Base-by-base conservation (phyloP, 64 coral and sea anemone genomes). In the Actinia equina region DNA sequence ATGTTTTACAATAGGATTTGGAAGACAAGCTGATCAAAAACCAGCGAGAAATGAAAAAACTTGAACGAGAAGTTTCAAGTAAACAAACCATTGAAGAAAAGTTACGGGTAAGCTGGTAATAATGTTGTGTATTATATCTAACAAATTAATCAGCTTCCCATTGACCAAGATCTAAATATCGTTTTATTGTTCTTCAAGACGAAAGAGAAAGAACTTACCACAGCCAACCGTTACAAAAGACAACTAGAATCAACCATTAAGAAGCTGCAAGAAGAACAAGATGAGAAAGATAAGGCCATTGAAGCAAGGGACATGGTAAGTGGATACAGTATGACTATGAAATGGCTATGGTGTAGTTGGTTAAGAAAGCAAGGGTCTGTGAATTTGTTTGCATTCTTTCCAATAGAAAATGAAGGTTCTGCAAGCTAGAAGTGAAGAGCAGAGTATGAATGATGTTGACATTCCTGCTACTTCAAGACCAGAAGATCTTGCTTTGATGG, bases 11-110 rank as follows among this genome's bases (percentile, higher is more conserved):
- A 16, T 93, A 96, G 94, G 94, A 96, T 53, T 82, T 96, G 18
- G 94, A 96, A 84, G 94, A 96, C 20, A 89, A 96, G 59, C 44
- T 96, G 7, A 71, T 96, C 54, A 87, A 96, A 22, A n/a, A 56
- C 55, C 94, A 96, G 52, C 87, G 91, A 77, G 86, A 77, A 49
- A 88, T 87, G 82, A 89, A 87, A 45, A 96, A 93, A 52, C 74
- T 84, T 27, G 94, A 96, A 19, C 89, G 89, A 78, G 91, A 93
- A 17, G 77, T 78, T 45, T 57, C 77, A 57, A 89, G 90, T 19
- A 96, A 56, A 53, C 84, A 93, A 71, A 84, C 81, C 11, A 82
- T 85, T 37, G 91, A 93, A 54, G 85, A 83, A 30, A 96, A 85
- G 71, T 59, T 96, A 19, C 88, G 93, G 77, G 94, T 95, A 43